Base-by-base conservation (phyloP, 2,888 invertebrate genomes). In the Lycaena phlaeas region DNA sequence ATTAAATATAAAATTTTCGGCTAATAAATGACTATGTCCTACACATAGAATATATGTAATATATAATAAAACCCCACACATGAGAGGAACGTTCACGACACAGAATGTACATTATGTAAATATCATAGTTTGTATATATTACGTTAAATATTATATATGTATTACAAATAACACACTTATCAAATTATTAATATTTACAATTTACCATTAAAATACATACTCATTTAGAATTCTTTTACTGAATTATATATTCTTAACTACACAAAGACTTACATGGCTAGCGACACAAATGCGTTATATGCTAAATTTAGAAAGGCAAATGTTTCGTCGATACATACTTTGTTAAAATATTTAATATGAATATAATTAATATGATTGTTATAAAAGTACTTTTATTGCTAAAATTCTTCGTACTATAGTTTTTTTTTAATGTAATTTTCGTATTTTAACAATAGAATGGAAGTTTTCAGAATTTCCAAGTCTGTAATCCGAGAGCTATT, bases 41-140 rank as follows among this genome's bases (percentile, higher is more conserved):
- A 73, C 65, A 70, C 68, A 64, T 68, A 67, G 55, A 67, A 49
- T 51, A 45, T 40, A 42, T 41, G 45, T 44, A 62, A 59, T 66
- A 65, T 59, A 61, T 54, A 71, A 71, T 73, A 76, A 64, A 72
- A 78, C 69, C 65, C 56, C 63, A 64, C 67, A 63, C 60, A 66
- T 64, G 69, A 75, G 71, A 79, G 75, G 70, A 81, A 81, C 70
- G 68, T 70, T 69, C 62, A 78, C 77, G 64, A 79, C 78, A 82
- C 63, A 64, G 58, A 52, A 61, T 61, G 56, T 64, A 64, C 59
- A 61, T 58, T 57, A 61, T 57, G 61, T 53, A 59, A 51, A 52
- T 59, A 55, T 36, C 39, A 40, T 41, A 38, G 36, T 53, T 52
- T 55, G 46, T 42, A 44, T 61, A 62, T 55, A 59, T 65, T 57